Evolutionary conservation across 2,888 invertebrate genomes (phyloP).

Genomic region (Cecidostiba fungosa): DNA sequence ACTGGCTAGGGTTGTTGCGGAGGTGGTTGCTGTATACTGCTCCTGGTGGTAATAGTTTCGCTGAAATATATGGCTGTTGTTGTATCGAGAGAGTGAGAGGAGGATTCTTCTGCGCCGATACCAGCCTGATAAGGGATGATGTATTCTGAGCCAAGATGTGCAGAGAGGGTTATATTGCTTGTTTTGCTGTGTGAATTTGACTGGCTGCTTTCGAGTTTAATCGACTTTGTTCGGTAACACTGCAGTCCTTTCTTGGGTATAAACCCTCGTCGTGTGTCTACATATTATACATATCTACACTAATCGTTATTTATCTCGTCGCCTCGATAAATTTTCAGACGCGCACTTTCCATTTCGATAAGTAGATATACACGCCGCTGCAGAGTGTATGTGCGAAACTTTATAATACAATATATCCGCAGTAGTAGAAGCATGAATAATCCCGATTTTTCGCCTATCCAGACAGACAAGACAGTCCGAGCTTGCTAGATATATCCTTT

Average conservation of each 20-base stretch:
- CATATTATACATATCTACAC: neutral
- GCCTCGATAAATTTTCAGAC: neutral
- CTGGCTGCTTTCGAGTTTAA: slow-evolving; percentile 11
- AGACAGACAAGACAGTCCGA: neutral
- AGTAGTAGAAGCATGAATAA: slow-evolving; percentile 44
- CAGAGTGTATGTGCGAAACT: neutral
- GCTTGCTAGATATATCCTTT: neutral
- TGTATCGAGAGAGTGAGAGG: slow-evolving; percentile 10
- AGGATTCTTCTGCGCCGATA: slow-evolving; percentile 47
- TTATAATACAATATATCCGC: neutral
- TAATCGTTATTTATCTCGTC: neutral
- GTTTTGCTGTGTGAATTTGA: neutral
- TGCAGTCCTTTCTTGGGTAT: neutral
- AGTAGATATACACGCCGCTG: neutral
- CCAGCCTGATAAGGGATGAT: slow-evolving; percentile 42
- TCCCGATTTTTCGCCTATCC: slow-evolving; percentile 43
- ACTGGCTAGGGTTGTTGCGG: neutral
- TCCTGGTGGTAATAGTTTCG: neutral
- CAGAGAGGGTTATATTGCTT: slow-evolving; percentile 6
- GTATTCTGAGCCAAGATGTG: slow-evolving; percentile 17
- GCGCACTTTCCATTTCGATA: slow-evolving; percentile 1
- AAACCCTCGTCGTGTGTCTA: neutral
- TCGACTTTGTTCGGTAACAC: neutral
- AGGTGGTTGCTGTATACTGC: neutral
- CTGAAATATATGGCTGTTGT: slow-evolving; percentile 45